These are phyloP conservation scores for Poecilus cupreus DNA, from an alignment of 2,888 invertebrate species.

Conservation along the genomic window DNA sequence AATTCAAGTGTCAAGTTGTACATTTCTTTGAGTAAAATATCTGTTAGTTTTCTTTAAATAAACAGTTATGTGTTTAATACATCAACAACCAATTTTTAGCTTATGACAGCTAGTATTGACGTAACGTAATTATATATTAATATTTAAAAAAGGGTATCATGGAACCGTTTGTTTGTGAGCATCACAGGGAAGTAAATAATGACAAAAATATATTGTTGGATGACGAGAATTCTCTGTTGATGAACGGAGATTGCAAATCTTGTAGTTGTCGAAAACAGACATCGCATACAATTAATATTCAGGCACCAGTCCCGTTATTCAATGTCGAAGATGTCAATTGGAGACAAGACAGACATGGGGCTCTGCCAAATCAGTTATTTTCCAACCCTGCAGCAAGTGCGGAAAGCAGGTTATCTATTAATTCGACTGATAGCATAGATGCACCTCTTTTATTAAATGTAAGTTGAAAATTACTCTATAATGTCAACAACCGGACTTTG, in stretches of 20 bases:
- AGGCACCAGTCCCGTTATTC: constrained; percentile 51
- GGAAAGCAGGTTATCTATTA: constrained; percentile 59
- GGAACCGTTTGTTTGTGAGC: constrained; percentile 63
- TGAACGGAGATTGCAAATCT: constrained; percentile 50
- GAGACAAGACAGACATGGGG: constrained; percentile 51
- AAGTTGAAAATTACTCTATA: constrained; percentile 61
- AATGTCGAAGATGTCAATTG: constrained; percentile 57
- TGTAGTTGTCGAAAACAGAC: constrained; percentile 60
- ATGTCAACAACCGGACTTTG: background rate
- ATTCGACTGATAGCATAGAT: constrained; percentile 65
- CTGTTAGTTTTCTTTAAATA: background rate
- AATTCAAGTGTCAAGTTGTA: constrained; percentile 42
- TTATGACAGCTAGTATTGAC: constrained; percentile 20
- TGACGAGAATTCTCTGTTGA: constrained; percentile 67
- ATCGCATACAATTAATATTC: constrained; percentile 55
- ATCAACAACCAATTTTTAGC: background rate
- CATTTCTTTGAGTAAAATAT: background rate
- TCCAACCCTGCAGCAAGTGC: constrained; percentile 42
- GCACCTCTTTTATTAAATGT: constrained; percentile 70
- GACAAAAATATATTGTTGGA: constrained; percentile 70
- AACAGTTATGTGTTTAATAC: constrained; percentile 27
- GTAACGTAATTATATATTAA: constrained; percentile 26
- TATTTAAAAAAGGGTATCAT: constrained; percentile 45
- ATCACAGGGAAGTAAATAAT: constrained; percentile 65
- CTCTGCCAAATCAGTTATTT: constrained; percentile 39